These are phyloP conservation scores for Papio anubis DNA, from an alignment of 2,113 vertebrate species.

Conservation along the genomic window DNA sequence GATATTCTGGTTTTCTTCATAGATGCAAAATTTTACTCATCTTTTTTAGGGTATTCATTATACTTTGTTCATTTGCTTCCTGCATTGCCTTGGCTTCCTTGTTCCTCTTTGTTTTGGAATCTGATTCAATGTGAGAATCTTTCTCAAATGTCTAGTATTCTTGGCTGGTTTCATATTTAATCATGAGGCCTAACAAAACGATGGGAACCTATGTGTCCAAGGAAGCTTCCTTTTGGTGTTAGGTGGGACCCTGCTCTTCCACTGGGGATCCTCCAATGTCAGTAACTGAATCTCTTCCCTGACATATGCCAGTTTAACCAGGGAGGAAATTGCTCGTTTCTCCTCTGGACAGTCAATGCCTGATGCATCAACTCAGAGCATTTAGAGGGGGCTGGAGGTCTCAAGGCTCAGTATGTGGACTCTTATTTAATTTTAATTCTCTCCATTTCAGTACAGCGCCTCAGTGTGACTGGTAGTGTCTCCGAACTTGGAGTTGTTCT, in stretches of 20 bases:
- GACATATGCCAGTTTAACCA: background rate
- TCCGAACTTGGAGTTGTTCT: background rate
- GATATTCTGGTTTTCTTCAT: background rate
- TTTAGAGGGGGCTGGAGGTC: too few relatives aligned
- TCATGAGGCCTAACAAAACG: background rate
- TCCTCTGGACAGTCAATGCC: background rate
- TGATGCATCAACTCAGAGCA: background rate
- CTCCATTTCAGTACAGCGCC: background rate
- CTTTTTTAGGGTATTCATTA: background rate
- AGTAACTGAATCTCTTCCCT: background rate
- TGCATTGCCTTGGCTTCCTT: background rate
- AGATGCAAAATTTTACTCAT: background rate
- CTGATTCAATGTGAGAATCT: background rate
- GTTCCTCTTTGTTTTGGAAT: background rate
- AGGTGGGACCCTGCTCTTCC: background rate
- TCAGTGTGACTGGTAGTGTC: background rate
- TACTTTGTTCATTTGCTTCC: slow-evolving; percentile 7
- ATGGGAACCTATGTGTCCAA: background rate
- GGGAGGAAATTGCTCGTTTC: background rate
- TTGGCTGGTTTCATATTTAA: background rate
- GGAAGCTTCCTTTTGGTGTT: background rate
- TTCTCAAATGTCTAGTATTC: background rate
- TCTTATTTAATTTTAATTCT: background rate
- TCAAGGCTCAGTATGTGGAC: background rate
- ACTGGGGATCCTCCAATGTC: background rate